These are phyloP conservation scores for Myotis brandtii DNA, from an alignment of 2,113 vertebrate genomes.

Conservation along the genomic window DNA sequence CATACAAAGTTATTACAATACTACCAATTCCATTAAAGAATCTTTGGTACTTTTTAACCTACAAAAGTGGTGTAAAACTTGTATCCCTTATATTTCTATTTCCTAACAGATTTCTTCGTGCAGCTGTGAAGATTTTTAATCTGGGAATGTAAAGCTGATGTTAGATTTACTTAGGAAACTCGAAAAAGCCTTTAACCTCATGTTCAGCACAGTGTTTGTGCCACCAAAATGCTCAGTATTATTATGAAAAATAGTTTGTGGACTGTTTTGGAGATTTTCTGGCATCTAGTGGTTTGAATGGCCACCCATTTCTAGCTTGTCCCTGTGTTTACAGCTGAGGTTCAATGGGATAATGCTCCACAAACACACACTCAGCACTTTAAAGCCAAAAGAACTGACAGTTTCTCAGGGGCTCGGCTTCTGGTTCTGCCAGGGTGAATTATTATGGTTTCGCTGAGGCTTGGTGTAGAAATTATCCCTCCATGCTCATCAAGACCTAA, in stretches of 20 bases:
- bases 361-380: neutral
- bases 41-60: neutral
- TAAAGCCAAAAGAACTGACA: neutral
- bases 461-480: neutral
- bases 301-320: neutral
- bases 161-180: neutral
- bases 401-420: neutral
- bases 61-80: neutral
- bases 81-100: neutral
- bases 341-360: neutral
- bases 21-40: too few species aligned
- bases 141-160: neutral
- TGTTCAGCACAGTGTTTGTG: too few species aligned
- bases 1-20: too few species aligned
- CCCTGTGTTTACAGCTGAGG: neutral
- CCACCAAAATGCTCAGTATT: neutral
- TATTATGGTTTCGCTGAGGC: neutral
- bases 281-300: neutral
- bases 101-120: neutral
- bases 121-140: neutral
- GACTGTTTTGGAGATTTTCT: neutral
- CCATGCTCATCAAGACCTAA: neutral
- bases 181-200: neutral
- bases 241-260: neutral
- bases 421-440: neutral